Conservation (phyloP, 2,797 vertebrate genomes). For the Xenopus petersii region DNA sequence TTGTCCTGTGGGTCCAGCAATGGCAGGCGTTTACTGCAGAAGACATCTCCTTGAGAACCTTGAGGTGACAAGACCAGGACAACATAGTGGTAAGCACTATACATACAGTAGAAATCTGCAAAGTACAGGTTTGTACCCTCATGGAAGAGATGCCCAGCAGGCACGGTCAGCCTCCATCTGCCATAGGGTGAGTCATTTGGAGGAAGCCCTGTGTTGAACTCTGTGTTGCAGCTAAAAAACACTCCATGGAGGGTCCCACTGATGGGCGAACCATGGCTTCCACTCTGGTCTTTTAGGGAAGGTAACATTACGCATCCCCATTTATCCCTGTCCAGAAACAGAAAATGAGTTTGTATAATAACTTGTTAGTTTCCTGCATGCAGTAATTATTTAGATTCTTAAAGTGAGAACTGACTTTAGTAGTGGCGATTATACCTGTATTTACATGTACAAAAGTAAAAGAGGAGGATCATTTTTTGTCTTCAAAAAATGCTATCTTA, state of each 20-base stretch:
- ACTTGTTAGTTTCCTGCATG: too few relatives aligned
- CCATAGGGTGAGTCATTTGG: constrained; percentile 93
- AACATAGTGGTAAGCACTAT: constrained; percentile 96
- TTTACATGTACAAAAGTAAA: too few relatives aligned
- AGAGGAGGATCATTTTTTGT: too few relatives aligned
- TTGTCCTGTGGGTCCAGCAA: constrained; percentile 86
- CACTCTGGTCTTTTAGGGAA: constrained; percentile 91
- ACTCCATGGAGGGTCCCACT: constrained; percentile 87
- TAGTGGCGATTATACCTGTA: too few relatives aligned
- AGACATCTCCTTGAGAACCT: constrained; percentile 85
- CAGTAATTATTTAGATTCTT: too few relatives aligned
- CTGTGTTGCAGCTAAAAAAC: constrained; percentile 97
- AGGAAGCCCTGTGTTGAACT: constrained; percentile 93
- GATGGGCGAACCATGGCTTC: constrained; percentile 93
- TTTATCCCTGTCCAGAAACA: constrained; percentile 67
- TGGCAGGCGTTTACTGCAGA: constrained; percentile 85
- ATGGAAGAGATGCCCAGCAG: constrained; percentile 82
- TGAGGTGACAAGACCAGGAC: constrained; percentile 89
- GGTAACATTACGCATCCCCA: constrained; percentile 84
- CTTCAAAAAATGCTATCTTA: too few relatives aligned
- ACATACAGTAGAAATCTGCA: constrained; percentile 98
- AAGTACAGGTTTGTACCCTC: constrained; percentile 88
- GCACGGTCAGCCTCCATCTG: constrained; percentile 85
- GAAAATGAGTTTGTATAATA: background rate
- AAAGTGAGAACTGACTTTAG: too few relatives aligned